Evolutionary conservation across 2,797 vertebrate genomes (phyloP).

Genomic region (Sebastes aleutianus): DNA sequence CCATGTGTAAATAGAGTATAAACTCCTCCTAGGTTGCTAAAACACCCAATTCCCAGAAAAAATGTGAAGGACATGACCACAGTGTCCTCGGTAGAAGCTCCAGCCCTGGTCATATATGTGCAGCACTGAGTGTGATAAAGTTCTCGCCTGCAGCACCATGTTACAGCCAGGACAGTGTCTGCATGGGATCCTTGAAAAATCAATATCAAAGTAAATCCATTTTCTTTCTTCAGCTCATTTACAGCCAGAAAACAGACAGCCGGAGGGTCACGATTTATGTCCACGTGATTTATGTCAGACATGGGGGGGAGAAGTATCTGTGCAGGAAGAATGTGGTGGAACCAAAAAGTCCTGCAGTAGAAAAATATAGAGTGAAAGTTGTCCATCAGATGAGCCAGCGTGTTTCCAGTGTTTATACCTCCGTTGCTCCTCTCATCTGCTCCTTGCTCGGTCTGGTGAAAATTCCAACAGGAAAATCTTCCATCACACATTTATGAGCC

Average conservation of each 20-base stretch:
- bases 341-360: too few species aligned
- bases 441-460: neutral
- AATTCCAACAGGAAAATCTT: neutral
- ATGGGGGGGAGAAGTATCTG: neutral
- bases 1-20: neutral
- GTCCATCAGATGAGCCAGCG: neutral
- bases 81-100: neutral
- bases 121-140: neutral
- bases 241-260: neutral
- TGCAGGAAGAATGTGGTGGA: neutral
- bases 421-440: neutral
- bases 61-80: neutral
- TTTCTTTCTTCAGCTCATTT: constrained; percentile 9
- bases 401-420: neutral
- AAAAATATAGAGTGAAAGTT: neutral
- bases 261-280: neutral
- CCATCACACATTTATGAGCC: constrained; percentile 3
- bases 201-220: constrained; percentile 23
- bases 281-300: neutral
- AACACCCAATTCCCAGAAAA: neutral
- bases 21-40: neutral
- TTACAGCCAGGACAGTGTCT: neutral
- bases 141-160: constrained; percentile 17
- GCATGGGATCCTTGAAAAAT: neutral
- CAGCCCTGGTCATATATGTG: neutral